phyloP scores from a whole-genome alignment of 1,140 invertebrate genomes.

The Melanaphis sacchari region DNA sequence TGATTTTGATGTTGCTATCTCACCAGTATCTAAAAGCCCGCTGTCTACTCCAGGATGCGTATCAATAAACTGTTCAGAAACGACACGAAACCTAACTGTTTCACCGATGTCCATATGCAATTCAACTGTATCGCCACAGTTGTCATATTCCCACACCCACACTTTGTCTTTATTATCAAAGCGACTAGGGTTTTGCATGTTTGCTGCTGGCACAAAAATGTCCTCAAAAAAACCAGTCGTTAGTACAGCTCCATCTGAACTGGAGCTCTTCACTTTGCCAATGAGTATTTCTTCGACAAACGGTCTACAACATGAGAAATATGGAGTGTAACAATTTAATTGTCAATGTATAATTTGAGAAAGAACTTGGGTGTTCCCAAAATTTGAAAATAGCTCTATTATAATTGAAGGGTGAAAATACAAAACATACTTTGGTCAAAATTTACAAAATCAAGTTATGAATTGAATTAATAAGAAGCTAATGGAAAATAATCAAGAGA shows the following conservation, averaged over 20 bases:
- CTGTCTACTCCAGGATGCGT: slow-evolving; percentile 73
- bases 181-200: slow-evolving; percentile 86
- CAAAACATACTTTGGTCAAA: too few relatives aligned
- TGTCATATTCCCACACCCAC: slow-evolving; percentile 95
- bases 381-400: background rate
- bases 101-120: slow-evolving; percentile 89
- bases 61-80: slow-evolving; percentile 87
- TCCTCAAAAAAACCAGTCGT: slow-evolving; percentile 95
- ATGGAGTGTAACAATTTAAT: background rate
- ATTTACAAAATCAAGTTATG: too few relatives aligned
- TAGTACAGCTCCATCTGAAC: slow-evolving; percentile 86
- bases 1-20: slow-evolving; percentile 66
- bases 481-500: too few relatives aligned
- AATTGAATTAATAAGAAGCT: too few relatives aligned
- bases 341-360: background rate
- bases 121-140: slow-evolving; percentile 83
- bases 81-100: slow-evolving; percentile 87
- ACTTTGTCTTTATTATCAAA: slow-evolving; percentile 93
- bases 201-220: slow-evolving; percentile 87
- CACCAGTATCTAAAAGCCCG: slow-evolving; percentile 63
- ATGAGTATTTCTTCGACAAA: slow-evolving; percentile 90
- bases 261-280: slow-evolving; percentile 91
- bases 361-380: background rate
- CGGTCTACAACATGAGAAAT: slow-evolving; percentile 65
- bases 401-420: too few relatives aligned